Percentiles rank a stretch among this genome's conserved stretches.
These are phyloP conservation scores for Penaeus vannamei DNA, from an alignment of 1,140 invertebrate species.

Conservation along the genomic window DNA sequence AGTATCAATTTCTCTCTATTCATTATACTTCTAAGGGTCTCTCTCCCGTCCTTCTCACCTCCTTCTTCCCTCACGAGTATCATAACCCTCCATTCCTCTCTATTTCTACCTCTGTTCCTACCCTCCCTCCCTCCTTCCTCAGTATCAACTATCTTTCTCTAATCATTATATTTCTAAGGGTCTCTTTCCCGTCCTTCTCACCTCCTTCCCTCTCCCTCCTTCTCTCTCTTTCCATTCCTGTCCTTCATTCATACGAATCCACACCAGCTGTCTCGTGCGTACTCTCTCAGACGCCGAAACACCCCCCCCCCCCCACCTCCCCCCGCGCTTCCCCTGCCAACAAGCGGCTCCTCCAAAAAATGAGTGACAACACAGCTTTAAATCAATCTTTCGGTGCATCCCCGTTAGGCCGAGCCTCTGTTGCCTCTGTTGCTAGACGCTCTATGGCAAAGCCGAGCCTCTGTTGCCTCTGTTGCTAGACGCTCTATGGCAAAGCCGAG, in stretches of 20 bases:
- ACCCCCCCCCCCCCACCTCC: neutral
- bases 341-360: no score
- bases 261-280: no score
- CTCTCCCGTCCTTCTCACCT: neutral
- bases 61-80: neutral
- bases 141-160: neutral
- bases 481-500: no score
- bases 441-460: no score
- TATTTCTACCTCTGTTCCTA: neutral
- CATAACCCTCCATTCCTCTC: neutral
- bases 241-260: neutral
- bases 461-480: no score
- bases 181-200: neutral
- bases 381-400: no score
- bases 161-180: neutral
- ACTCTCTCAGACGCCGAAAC: neutral
- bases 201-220: neutral
- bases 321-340: neutral
- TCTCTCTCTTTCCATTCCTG: neutral
- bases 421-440: no score
- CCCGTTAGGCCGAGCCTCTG: no score
- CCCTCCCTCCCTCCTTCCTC: neutral
- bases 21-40: neutral
- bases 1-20: neutral
- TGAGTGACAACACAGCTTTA: no score